These are phyloP conservation scores for Proteles cristata DNA, from an alignment of 2,113 vertebrate genomes.

Conservation along the genomic window DNA sequence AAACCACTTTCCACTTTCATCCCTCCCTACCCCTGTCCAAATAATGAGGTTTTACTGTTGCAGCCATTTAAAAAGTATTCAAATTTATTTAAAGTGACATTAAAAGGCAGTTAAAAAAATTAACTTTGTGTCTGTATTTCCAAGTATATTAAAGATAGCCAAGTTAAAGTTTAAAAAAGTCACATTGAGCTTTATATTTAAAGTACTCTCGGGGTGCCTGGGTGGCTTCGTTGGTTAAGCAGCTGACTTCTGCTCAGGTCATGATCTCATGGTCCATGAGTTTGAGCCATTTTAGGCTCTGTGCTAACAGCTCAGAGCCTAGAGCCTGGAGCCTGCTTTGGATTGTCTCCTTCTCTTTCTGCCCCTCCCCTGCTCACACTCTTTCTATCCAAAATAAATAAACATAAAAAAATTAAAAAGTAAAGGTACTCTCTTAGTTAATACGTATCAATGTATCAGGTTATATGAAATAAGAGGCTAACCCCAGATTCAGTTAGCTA, in stretches of 20 bases:
- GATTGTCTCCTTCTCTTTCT: no score
- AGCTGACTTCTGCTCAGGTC: no score
- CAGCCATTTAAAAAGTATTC: neutral
- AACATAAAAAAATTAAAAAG: no score
- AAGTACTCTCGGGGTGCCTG: neutral
- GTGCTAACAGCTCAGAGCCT: no score
- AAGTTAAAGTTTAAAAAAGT: neutral
- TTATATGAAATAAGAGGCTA: neutral
- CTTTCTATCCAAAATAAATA: no score
- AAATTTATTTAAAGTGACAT: neutral
- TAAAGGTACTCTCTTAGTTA: constrained; percentile 37
- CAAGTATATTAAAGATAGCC: neutral
- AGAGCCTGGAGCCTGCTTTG: no score
- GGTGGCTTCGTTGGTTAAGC: no score
- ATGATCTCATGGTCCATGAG: no score
- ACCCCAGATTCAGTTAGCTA: neutral
- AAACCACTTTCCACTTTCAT: neutral
- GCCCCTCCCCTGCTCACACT: no score
- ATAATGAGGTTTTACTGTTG: neutral
- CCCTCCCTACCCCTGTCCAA: neutral
- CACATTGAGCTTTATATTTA: neutral
- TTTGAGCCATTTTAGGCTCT: no score
- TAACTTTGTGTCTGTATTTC: neutral
- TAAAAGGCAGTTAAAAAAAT: neutral
- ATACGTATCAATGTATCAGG: neutral